Evolutionary conservation across 1,140 invertebrate genomes (phyloP).

Genomic region (Ostrea edulis): DNA sequence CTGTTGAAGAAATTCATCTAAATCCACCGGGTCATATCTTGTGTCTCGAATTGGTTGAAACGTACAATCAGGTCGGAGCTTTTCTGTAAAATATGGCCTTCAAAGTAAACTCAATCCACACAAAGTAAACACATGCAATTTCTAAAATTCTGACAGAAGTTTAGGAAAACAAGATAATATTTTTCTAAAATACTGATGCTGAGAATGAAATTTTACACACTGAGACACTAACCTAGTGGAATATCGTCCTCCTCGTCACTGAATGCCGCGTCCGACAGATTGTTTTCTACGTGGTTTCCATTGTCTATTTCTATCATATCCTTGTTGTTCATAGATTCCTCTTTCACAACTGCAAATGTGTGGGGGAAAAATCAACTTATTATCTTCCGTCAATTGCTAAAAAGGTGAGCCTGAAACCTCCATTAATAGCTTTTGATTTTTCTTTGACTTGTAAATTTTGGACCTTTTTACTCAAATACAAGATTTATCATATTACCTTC

Average conservation of each 20-base stretch:
- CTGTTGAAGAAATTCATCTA: conserved; percentile 74
- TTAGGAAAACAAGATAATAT: not conserved
- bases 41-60: conserved; percentile 77
- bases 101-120: not conserved
- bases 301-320: conserved; percentile 66
- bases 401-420: too few species aligned
- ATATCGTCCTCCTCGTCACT: conserved; percentile 92
- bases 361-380: not conserved
- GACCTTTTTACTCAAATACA: not conserved
- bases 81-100: conserved; percentile 69
- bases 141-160: not conserved
- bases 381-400: too few species aligned
- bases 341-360: conserved; percentile 63
- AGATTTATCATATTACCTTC: conserved; percentile 66
- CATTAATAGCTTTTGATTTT: too few species aligned
- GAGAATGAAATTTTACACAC: not conserved
- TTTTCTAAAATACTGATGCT: not conserved
- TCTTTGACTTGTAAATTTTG: not conserved
- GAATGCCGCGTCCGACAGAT: conserved; percentile 81
- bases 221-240: conserved; percentile 66
- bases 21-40: conserved; percentile 70
- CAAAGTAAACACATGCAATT: not conserved
- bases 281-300: conserved; percentile 76
- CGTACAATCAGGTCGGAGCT: conserved; percentile 76
- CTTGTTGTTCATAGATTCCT: conserved; percentile 63